Conservation (phyloP, 2,113 vertebrate species). For the Tetraodon nigroviridis region DNA sequence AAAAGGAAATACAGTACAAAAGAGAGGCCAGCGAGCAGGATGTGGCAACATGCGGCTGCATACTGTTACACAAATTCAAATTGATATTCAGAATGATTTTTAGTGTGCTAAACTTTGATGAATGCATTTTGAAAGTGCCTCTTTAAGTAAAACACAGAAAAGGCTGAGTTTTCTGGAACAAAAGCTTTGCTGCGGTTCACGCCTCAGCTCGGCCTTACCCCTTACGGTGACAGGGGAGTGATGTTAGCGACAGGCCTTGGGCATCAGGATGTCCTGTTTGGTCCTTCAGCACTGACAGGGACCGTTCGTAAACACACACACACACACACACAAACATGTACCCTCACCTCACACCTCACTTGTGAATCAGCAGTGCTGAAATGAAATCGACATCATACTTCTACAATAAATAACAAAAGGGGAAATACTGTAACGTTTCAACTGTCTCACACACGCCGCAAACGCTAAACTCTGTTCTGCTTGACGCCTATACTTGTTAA, state of each 20-base stretch:
- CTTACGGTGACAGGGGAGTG: constrained; percentile 40
- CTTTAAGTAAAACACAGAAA: constrained; percentile 16
- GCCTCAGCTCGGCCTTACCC: constrained; percentile 26
- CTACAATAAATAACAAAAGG: not conserved
- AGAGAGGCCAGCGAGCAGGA: constrained; percentile 22
- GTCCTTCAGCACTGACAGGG: constrained; percentile 69
- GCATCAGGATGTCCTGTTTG: constrained; percentile 80
- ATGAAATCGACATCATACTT: not conserved
- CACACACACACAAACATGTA: constrained; percentile 6
- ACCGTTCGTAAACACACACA: no score
- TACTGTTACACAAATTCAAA: constrained; percentile 13
- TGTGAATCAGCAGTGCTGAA: constrained; percentile 18
- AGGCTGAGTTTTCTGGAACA: constrained; percentile 10
- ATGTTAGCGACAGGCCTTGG: constrained; percentile 54
- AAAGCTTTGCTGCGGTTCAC: constrained; percentile 3
- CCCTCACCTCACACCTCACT: not conserved
- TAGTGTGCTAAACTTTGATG: constrained; percentile 6
- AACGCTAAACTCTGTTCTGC: constrained; percentile 1
- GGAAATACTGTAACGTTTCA: not conserved
- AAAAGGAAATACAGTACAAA: constrained; percentile 8
- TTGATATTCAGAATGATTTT: constrained; percentile 26
- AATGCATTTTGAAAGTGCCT: constrained; percentile 20
- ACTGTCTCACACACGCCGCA: no score
- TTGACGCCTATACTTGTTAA: not conserved
- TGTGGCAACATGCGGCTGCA: not conserved